Evolutionary conservation across 2,888 invertebrate species (phyloP).

Genomic region (Meteorus cinctellus): DNA sequence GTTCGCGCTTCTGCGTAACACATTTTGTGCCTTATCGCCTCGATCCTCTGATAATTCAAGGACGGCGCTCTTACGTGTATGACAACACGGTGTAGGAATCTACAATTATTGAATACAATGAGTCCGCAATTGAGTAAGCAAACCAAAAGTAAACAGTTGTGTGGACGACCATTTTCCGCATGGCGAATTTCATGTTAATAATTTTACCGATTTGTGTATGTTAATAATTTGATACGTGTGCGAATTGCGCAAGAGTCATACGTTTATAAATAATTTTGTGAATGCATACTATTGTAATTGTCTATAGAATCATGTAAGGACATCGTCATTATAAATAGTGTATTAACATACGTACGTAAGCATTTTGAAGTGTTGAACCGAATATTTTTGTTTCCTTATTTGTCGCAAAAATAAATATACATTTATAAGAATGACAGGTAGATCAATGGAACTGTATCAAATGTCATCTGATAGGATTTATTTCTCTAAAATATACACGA

Average conservation of each 20-base stretch:
- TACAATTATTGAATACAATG: neutral
- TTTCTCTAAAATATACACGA: conserved; percentile 72
- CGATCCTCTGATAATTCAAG: conserved; percentile 31
- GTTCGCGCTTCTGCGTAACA: conserved; percentile 33
- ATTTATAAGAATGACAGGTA: conserved; percentile 2
- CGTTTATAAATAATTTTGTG: neutral
- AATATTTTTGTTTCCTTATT: neutral
- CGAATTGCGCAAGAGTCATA: neutral
- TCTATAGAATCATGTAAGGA: neutral
- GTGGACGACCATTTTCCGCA: conserved; percentile 6
- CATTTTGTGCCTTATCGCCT: conserved; percentile 57
- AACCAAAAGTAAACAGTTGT: neutral
- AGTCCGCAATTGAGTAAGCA: neutral
- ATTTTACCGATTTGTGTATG: neutral
- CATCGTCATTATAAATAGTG: conserved; percentile 18
- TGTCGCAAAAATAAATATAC: conserved; percentile 13
- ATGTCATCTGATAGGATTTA: conserved; percentile 48
- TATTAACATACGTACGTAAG: conserved; percentile 16
- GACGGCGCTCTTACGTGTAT: neutral
- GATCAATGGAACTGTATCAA: conserved; percentile 11
- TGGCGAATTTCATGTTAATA: conserved; percentile 2
- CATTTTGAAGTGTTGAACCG: conserved; percentile 14
- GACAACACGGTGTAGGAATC: neutral
- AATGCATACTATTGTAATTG: conserved; percentile 1
- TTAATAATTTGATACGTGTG: neutral